These are phyloP conservation scores for Poeciliopsis paucimaculata DNA, from an alignment of 2,797 vertebrate genomes.

Conservation along the genomic window DNA sequence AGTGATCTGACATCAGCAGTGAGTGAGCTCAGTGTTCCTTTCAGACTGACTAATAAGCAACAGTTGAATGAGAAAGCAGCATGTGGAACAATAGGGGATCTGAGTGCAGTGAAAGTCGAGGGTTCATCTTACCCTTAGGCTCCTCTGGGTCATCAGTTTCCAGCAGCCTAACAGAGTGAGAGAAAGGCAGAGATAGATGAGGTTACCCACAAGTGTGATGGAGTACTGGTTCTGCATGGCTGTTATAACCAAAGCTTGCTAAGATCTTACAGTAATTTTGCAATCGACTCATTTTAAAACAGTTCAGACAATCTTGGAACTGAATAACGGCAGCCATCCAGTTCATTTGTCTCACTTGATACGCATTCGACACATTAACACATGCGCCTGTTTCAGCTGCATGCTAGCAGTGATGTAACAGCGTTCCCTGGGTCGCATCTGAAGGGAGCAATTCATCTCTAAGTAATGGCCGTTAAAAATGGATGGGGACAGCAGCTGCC, in stretches of 20 bases:
- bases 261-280: conserved; percentile 7
- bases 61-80: conserved; percentile 45
- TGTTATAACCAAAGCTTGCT: conserved; percentile 11
- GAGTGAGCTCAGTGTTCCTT: conserved; percentile 54
- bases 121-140: conserved; percentile 78
- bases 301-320: not conserved
- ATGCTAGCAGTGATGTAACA: conserved; percentile 41
- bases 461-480: conserved; percentile 70
- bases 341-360: conserved; percentile 18
- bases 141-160: conserved; percentile 71
- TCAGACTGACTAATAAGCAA: conserved; percentile 38
- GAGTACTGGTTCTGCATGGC: conserved; percentile 29
- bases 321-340: conserved; percentile 16
- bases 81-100: conserved; percentile 46
- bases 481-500: conserved; percentile 72
- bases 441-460: conserved; percentile 59
- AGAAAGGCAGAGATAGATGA: conserved; percentile 50
- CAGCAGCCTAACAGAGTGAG: conserved; percentile 64
- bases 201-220: conserved; percentile 41
- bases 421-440: conserved; percentile 25
- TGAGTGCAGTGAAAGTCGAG: conserved; percentile 60
- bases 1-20: conserved; percentile 48
- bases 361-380: conserved; percentile 17
- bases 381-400: conserved; percentile 20
- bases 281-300: conserved; percentile 8